Evolutionary conservation across 2,113 vertebrate genomes (phyloP), one percentile per base, ranked within the genome.

Genomic region (Melierax canorus): DNA sequence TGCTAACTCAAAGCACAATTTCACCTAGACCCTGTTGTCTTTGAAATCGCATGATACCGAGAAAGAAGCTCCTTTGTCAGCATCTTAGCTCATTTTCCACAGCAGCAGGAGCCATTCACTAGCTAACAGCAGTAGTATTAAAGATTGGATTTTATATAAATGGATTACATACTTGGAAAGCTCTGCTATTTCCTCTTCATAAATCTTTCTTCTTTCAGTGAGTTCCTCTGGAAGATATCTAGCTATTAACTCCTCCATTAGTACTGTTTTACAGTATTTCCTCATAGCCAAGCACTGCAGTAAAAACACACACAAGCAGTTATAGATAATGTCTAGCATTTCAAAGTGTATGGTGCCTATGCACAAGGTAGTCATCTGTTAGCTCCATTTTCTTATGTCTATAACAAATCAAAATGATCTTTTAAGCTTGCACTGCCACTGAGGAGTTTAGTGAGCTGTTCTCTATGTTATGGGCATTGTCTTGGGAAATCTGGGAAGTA

Each of bases 181-280:
- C 95, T 99, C 99, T 81, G 98, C 99, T 97, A 99, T 99, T 97
- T 99, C 99, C 59, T 99, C 99, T 97, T 98, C 98, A 88, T 99
- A 97, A 86, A 99, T 96, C 78, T 97, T 98, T 89, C 98, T 98
- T 91, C 99, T 97, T 87, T 99, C 99, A 27, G 97, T 97, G 83
- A 99, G 97, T 93, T 99, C 99, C 72, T 98, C 97, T 38, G 99
- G 99, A 96, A 99, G 98, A 94, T 99, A 99, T 74, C 98, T 99
- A 8, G 98, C 98, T 90, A 99, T 99, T 76, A 99, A 91, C 39
- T 99, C 98, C 96, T 99, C 99, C 98, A 99, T 98, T 86, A 99
- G 93, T 23, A 98, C 92, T 6, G 99, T 99, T 97, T 99, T 99
- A 95, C 98, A 98, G 85, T 98, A 99, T 84, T 98, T 98, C 96